Evolutionary conservation across 2,797 vertebrate genomes (phyloP).

Genomic region (Sebastes kiyomatsui): DNA sequence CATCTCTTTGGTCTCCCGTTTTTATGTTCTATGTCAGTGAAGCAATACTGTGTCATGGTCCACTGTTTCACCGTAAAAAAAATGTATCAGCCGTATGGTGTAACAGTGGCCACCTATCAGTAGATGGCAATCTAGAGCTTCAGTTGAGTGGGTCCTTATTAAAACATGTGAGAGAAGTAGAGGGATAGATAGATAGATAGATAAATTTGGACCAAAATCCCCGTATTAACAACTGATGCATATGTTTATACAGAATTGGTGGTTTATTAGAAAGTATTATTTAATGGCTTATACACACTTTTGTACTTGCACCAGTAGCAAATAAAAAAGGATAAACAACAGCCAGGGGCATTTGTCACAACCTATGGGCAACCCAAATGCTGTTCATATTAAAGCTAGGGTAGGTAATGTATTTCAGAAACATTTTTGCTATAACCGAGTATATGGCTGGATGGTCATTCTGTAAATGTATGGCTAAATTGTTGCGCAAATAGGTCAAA

Average conservation of each 20-base stretch:
- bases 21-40: background rate
- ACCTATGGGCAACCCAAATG: background rate
- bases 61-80: background rate
- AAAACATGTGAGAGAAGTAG: background rate
- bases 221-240: background rate
- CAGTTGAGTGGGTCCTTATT: background rate
- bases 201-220: background rate
- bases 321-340: background rate
- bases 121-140: slow-evolving; percentile 61
- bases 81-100: slow-evolving; percentile 5
- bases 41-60: background rate
- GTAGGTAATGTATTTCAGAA: background rate
- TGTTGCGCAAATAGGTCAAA: too few relatives aligned
- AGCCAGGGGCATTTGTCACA: background rate
- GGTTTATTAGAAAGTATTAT: background rate
- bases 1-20: background rate
- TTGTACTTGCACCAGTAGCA: background rate
- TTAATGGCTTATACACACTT: background rate
- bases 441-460: too few relatives aligned
- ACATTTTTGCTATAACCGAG: background rate
- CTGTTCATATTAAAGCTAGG: background rate
- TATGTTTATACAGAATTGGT: background rate
- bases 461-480: too few relatives aligned
- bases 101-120: slow-evolving; percentile 42
- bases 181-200: background rate